Base-by-base conservation (phyloP, 2,113 vertebrate genomes). In the Pontoporia blainvillei region DNA sequence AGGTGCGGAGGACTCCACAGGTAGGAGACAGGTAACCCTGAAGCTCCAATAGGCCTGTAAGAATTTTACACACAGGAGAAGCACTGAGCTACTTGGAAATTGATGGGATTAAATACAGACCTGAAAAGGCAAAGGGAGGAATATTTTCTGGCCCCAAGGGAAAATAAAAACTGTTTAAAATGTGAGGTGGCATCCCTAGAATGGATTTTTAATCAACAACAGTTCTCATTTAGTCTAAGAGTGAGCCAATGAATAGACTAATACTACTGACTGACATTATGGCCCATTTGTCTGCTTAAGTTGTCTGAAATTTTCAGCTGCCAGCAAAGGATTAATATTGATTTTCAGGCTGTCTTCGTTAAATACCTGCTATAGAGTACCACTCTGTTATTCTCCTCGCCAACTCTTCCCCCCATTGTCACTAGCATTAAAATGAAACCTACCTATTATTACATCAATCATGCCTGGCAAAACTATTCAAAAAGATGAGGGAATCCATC, bases 141-240 rank as follows among this genome's bases (percentile, higher is more conserved):
- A 97, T 59, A 75, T 39, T 97, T 97, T 98, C 81, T 93, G 39
- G 85, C n/a, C 44, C 27, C 67, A 66, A 3, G 25, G 69, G 76
- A 97, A 98, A 88, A 95, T 86, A 90, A 97, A 71, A 97, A 83
- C 95, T 97, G 66, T 92, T 98, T 98, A 97, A 75, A 90, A 98
- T 97, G 97, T 98, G 96, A 36, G 14, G 84, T 94, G 52, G 84
- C 66, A 96, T 94, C 44, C 41, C 41, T 82, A 84, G 92, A 97
- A 98, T 98, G 73, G 97, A 98, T 98, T 98, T 98, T 98, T 98
- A 98, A 98, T 98, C 97, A 98, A 98, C 96, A 98, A 97, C 57
- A 78, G 66, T 96, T 98, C 97, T 98, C 96, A 97, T 98, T 97
- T 98, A 97, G 94, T 98, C 96, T 96, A 98, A 98, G 97, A 97